These are phyloP conservation scores for Isaurus tuberculatus DNA, from an alignment of 92 coral and sea anemone species.

Conservation along the genomic window DNA sequence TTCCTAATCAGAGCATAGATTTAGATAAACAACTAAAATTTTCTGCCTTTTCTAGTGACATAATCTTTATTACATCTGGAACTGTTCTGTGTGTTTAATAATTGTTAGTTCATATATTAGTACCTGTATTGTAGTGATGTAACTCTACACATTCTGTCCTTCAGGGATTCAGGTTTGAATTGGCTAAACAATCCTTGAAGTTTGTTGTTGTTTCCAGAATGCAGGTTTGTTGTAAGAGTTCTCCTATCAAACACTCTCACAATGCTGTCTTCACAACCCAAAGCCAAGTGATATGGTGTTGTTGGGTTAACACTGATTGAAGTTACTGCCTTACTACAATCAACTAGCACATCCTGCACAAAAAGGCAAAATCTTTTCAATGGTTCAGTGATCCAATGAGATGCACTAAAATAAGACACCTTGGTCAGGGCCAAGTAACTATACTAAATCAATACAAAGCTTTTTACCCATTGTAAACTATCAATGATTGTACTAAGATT, in stretches of 20 bases:
- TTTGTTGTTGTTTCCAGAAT: constrained; percentile 65
- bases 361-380: neutral
- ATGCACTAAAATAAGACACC: too few species aligned
- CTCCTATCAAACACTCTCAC: constrained; percentile 94
- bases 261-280: constrained; percentile 96
- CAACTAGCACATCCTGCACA: constrained; percentile 87
- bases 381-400: too few species aligned
- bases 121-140: constrained; percentile 70
- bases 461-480: too few species aligned
- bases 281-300: constrained; percentile 87
- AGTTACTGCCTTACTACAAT: constrained; percentile 93
- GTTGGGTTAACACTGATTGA: constrained; percentile 91
- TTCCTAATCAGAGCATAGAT: too few species aligned
- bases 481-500: too few species aligned
- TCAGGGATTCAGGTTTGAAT: constrained; percentile 89
- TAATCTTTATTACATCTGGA: too few species aligned
- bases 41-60: too few species aligned
- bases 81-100: too few species aligned
- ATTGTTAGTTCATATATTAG: too few species aligned
- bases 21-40: too few species aligned
- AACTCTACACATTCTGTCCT: constrained; percentile 86
- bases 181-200: constrained; percentile 87
- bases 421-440: too few species aligned
- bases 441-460: too few species aligned
- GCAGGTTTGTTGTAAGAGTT: constrained; percentile 73